phyloP scores from a whole-genome alignment of 2,797 vertebrate species.

The Macropodus opercularis region DNA sequence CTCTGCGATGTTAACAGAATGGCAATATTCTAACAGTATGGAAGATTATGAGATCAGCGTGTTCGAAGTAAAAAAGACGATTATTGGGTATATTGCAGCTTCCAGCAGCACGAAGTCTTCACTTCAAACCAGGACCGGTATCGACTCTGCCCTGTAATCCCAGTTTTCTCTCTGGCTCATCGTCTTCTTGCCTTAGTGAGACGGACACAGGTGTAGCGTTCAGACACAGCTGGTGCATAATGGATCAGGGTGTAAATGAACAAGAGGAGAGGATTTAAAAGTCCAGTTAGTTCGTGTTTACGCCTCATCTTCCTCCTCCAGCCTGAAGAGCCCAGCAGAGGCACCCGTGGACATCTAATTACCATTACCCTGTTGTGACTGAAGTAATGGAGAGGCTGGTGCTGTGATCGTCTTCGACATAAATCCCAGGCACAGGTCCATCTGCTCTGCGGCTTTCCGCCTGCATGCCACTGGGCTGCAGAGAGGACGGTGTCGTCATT shows the following conservation, averaged over 20 bases:
- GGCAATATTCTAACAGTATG: background rate
- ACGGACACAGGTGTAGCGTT: background rate
- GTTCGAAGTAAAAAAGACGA: no score
- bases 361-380: conserved; percentile 14
- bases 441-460: conserved; percentile 14
- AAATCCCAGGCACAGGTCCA: background rate
- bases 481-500: conserved; percentile 2
- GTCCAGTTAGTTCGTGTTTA: conserved; percentile 9
- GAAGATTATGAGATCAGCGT: no score
- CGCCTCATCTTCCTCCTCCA: background rate
- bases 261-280: conserved; percentile 18
- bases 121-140: conserved; percentile 15
- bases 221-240: background rate
- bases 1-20: background rate
- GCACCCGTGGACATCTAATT: conserved; percentile 23
- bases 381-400: conserved; percentile 33
- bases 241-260: conserved; percentile 13
- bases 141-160: conserved; percentile 3
- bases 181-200: conserved; percentile 11
- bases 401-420: conserved; percentile 29
- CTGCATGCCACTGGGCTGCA: conserved; percentile 5
- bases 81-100: background rate
- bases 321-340: conserved; percentile 18
- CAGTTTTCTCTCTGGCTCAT: conserved; percentile 1
- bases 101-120: background rate